Evolutionary conservation across 2,113 vertebrate species (phyloP), one percentile per base, ranked within the genome.

Genomic region (Thinocorus orbignyianus): DNA sequence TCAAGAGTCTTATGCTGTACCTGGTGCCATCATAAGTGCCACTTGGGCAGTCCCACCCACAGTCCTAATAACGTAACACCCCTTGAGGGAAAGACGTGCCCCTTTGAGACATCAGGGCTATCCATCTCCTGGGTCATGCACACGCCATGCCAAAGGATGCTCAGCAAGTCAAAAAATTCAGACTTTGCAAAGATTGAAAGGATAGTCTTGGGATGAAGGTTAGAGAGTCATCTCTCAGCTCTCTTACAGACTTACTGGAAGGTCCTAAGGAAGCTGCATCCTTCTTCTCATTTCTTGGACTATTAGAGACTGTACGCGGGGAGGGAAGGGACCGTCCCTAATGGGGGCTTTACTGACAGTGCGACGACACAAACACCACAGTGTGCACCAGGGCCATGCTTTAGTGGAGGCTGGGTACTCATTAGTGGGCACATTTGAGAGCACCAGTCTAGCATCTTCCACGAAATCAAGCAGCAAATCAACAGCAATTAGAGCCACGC

Each of bases 381-480:
- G 92, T 2, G 1, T 10, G 41, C 1, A 9, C 22, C 0, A 1
- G 51, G 61, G 11, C 62, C 1, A 6, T 15, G 13, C 79, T 70
- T 69, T 6, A 52, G n/a, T 17, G n/a, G 35, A 86, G 82, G 16
- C 60, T 37, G 62, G 88, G 71, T 5, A 5, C 82, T 81, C 95
- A 33, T 60, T 77, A 72, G 28, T 0, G 0, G 73, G 37, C 74
- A 64, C 85, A 20, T 61, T 18, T 48, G 72, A 86, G 91, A 89
- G 83, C 83, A 51, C 84, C 39, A 78, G 73, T 57, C 61, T 33
- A 72, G 84, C 10, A 0, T 55, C 77, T 72, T 49, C 72, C 89
- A 85, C 1, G 23, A 91, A 83, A 91, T 28, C 91, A 64, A 92
- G 93, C 91, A 94, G 89, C 93, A 96, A 89, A 95, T 92, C 91